Evolutionary conservation across 2,113 vertebrate genomes (phyloP).

Genomic region (Heloderma charlesbogerti): DNA sequence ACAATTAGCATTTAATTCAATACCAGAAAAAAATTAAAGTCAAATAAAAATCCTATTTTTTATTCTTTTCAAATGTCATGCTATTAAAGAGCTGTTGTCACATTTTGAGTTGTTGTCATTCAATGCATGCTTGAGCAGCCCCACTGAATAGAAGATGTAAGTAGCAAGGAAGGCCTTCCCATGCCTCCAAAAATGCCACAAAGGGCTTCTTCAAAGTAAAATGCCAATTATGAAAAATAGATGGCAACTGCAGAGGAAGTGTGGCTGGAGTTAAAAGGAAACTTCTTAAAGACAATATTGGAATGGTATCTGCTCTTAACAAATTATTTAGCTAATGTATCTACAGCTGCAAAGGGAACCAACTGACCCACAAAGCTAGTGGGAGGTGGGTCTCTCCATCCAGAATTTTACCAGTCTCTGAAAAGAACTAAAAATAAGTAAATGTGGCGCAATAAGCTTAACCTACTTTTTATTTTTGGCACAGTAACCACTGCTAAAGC

Average conservation of each 20-base stretch:
- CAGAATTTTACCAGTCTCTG: background rate
- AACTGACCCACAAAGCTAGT: background rate
- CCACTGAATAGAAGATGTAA: background rate
- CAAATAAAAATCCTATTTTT: background rate
- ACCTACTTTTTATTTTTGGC: background rate
- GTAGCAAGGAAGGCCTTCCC: background rate
- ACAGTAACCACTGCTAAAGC: background rate
- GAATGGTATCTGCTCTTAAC: background rate
- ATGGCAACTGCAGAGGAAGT: background rate
- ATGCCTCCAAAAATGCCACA: background rate
- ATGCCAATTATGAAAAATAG: background rate
- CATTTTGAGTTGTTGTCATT: background rate
- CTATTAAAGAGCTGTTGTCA: background rate
- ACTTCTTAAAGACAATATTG: background rate
- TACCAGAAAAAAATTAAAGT: background rate
- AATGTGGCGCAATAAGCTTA: background rate
- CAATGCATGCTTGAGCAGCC: background rate
- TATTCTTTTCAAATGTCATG: background rate
- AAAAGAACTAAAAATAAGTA: background rate
- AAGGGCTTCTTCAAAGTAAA: background rate
- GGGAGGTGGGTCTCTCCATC: no score
- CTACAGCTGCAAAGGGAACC: background rate
- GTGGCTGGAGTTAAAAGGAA: background rate
- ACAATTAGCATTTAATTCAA: background rate
- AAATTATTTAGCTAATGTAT: background rate